Base-by-base conservation (phyloP, 1,140 invertebrate genomes). In the Zeugodacus cucurbitae region DNA sequence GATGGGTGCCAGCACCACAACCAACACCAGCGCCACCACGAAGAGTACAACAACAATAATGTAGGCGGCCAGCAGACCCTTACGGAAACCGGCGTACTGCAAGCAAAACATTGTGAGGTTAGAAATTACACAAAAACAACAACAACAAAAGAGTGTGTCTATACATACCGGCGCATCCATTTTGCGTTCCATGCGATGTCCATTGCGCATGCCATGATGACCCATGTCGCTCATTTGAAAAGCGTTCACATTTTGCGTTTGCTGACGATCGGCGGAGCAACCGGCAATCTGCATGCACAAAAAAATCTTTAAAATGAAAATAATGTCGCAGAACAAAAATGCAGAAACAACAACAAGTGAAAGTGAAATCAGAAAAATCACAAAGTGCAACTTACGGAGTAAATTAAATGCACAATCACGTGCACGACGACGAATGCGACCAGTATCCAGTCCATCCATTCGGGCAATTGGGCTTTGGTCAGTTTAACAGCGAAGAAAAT, bases 401-500 rank as follows among this genome's bases (percentile, higher is more conserved):
- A 95, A 86, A 98, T 95, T n/a, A 99, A 93, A 93, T 99, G 98
- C 90, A 97, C 96, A 34, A 98, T 90, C 48, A 98, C 96, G 93
- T 99, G 97, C 93, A 99, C 97, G 4, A 96, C 96, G 14, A 99
- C 97, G 94, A 97, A 99, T 17, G 96, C 96, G 6, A 97, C 97
- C 87, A 99, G 93, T 74, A 99, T 96, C 95, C 96, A 99, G 89
- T 97, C 96, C 89, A 97, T 95, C 96, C 97, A 98, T 86, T 96
- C 95, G 1, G 98, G 97, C 70, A 99, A 94, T 91, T 97, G 96
- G 22, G 97, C 97, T 94, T 98, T 97, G 89, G 95, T 95, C 89
- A 99, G 94, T 89, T 96, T 95, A 29, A 98, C 96, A 57, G 98
- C 97, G 91, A 99, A 97, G 95, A 99, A 99, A 90, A 99, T 97